phyloP scores from a whole-genome alignment of 2,113 vertebrate species.

The Pontoporia blainvillei region DNA sequence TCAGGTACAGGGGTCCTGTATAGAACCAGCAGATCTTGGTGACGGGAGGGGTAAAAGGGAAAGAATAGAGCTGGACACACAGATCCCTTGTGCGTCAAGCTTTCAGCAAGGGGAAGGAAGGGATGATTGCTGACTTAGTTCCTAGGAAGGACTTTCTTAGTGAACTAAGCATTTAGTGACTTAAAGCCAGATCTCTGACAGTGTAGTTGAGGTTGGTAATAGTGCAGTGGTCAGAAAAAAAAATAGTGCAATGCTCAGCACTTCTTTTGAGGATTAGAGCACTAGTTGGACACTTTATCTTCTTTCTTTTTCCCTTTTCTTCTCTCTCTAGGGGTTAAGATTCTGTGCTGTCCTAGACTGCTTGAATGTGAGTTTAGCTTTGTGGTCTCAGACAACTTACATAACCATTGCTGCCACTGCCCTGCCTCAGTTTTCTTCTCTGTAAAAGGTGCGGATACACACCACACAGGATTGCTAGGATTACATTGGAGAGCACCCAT shows the following conservation, averaged over 20 bases:
- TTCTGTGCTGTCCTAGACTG: background rate
- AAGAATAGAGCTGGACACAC: background rate
- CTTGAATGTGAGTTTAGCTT: background rate
- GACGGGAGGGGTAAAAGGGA: background rate
- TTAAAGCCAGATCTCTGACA: constrained; percentile 16
- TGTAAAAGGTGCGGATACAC: background rate
- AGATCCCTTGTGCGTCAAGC: background rate
- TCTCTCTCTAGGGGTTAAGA: background rate
- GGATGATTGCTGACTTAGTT: constrained; percentile 68
- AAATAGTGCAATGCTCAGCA: constrained; percentile 43
- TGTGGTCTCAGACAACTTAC: background rate
- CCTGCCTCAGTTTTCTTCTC: background rate
- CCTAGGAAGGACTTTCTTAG: constrained; percentile 58
- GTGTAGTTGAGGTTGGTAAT: background rate
- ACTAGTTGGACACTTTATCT: background rate
- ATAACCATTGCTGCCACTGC: background rate
- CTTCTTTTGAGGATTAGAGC: constrained; percentile 47
- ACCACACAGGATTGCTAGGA: background rate
- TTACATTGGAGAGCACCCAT: background rate
- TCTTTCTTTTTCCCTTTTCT: background rate
- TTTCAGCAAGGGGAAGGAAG: constrained; percentile 67
- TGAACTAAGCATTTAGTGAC: constrained; percentile 64
- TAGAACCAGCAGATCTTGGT: background rate
- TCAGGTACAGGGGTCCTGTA: background rate
- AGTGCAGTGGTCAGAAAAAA: constrained; percentile 24